Conservation (phyloP, 1,140 invertebrate species). For the Pseudomyrmex concolor region DNA sequence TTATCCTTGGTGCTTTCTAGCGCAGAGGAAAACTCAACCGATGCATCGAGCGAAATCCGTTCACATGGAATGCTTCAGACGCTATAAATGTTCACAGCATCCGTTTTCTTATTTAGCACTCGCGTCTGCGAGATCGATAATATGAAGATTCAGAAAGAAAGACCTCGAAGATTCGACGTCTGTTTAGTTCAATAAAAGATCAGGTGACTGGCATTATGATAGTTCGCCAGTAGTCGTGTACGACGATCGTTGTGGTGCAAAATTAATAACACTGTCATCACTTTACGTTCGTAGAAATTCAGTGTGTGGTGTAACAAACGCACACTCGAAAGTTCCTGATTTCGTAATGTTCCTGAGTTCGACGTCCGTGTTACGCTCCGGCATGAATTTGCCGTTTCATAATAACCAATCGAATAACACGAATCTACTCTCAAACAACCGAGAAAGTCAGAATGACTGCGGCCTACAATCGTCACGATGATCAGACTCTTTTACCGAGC, state of each 20-base stretch:
- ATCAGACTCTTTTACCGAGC: slow-evolving; percentile 14
- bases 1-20: slow-evolving; percentile 70
- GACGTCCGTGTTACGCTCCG: slow-evolving; percentile 61
- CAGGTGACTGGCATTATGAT: background rate
- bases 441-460: slow-evolving; percentile 51
- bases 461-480: slow-evolving; percentile 3
- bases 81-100: slow-evolving; percentile 23
- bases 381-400: slow-evolving; percentile 66
- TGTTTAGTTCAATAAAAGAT: background rate
- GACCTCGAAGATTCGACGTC: background rate
- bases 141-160: background rate
- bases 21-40: slow-evolving; percentile 42
- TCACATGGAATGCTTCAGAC: slow-evolving; percentile 17
- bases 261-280: slow-evolving; percentile 42
- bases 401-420: slow-evolving; percentile 63
- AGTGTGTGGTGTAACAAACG: slow-evolving; percentile 22
- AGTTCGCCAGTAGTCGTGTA: background rate
- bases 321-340: slow-evolving; percentile 69
- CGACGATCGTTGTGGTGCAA: background rate
- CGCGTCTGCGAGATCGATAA: background rate
- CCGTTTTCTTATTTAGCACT: slow-evolving; percentile 19
- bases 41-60: slow-evolving; percentile 41
- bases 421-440: slow-evolving; percentile 54
- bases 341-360: slow-evolving; percentile 67
- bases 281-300: slow-evolving; percentile 59